Conservation (phyloP, 2,113 vertebrate species). For the Furnarius figulus region DNA sequence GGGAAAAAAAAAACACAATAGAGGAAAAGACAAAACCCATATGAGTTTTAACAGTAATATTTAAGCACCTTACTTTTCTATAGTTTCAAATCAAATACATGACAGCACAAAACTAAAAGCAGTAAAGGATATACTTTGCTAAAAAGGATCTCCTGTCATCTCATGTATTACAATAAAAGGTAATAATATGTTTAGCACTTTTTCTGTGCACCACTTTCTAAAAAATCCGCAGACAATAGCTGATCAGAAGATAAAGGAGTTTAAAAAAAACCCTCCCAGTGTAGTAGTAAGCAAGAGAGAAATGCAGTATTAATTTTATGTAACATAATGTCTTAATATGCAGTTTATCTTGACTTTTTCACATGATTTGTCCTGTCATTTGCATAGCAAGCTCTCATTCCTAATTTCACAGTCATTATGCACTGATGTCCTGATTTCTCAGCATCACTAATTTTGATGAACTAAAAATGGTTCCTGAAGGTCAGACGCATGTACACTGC, state of each 20-base stretch:
- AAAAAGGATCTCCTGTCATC: slow-evolving; percentile 81
- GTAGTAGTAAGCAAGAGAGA: slow-evolving; percentile 80
- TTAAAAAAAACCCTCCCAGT: slow-evolving; percentile 54
- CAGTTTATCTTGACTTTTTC: slow-evolving; percentile 94
- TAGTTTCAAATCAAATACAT: slow-evolving; percentile 79
- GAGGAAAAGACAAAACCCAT: slow-evolving; percentile 73
- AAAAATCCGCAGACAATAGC: slow-evolving; percentile 78
- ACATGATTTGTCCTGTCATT: slow-evolving; percentile 94
- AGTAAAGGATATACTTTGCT: slow-evolving; percentile 81
- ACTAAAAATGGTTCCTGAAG: slow-evolving; percentile 95
- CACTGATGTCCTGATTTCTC: slow-evolving; percentile 93
- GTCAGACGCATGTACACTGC: slow-evolving; percentile 78
- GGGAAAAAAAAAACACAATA: slow-evolving; percentile 15
- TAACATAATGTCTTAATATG: slow-evolving; percentile 91
- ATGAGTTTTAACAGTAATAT: slow-evolving; percentile 75
- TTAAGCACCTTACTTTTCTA: slow-evolving; percentile 78
- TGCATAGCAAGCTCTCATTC: slow-evolving; percentile 89
- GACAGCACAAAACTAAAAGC: slow-evolving; percentile 78
- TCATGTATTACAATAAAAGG: slow-evolving; percentile 78
- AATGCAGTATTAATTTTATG: slow-evolving; percentile 88
- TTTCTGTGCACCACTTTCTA: slow-evolving; percentile 64
- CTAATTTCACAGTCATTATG: slow-evolving; percentile 99
- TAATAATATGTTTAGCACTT: slow-evolving; percentile 84
- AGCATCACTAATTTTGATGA: slow-evolving; percentile 99
- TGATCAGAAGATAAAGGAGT: slow-evolving; percentile 80